A percentile compares a stretch with the other conserved stretches of the same genome.
Conservation (phyloP, 2,113 vertebrate species). For the Taurulus bubalis region DNA sequence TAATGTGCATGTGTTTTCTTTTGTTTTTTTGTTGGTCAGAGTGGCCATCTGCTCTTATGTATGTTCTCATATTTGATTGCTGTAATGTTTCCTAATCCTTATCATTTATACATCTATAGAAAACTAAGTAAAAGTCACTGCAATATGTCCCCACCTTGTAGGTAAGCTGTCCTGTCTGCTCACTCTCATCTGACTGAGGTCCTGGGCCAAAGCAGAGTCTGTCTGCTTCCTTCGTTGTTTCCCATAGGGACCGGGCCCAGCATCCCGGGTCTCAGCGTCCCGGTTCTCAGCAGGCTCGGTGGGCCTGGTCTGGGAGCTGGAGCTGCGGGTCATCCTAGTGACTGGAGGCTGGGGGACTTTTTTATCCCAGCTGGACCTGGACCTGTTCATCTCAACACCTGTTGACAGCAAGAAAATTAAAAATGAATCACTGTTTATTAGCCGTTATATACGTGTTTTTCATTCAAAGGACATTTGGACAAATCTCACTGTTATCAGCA, state of each 20-base stretch:
- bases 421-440: not conserved
- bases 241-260: slow-evolving; percentile 31
- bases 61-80: not conserved
- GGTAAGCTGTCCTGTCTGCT: slow-evolving; percentile 54
- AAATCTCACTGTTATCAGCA: not conserved
- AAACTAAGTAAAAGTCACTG: not conserved
- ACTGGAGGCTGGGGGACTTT: slow-evolving; percentile 48
- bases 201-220: slow-evolving; percentile 68
- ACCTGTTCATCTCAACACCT: slow-evolving; percentile 79
- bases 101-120: not conserved
- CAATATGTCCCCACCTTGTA: slow-evolving; percentile 62
- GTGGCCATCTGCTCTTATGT: not conserved
- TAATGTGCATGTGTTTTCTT: not conserved
- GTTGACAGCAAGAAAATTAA: not conserved
- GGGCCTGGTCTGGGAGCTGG: slow-evolving; percentile 61
- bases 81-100: not conserved
- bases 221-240: slow-evolving; percentile 67
- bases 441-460: not conserved
- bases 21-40: not conserved
- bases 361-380: slow-evolving; percentile 67
- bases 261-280: slow-evolving; percentile 47
- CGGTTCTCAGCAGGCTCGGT: slow-evolving; percentile 9
- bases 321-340: slow-evolving; percentile 75
- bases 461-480: too few relatives aligned
- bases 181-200: slow-evolving; percentile 81